A percentile compares a stretch with the other conserved stretches of the same genome.
phyloP scores from a whole-genome alignment of 2,113 vertebrate species.

The Pluvianellus socialis region DNA sequence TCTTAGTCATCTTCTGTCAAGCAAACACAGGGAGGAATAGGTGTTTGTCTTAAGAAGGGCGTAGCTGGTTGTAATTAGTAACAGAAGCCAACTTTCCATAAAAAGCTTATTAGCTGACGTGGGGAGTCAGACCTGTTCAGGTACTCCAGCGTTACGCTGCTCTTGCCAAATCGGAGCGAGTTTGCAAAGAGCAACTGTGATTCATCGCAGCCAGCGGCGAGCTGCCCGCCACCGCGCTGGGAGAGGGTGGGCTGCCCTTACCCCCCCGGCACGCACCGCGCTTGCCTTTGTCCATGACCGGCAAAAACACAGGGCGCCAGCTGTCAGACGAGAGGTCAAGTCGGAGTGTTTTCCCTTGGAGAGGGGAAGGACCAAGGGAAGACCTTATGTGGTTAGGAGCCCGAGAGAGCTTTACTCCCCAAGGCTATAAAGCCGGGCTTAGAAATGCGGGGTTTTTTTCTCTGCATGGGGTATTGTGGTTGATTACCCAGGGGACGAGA shows the following conservation, averaged over 20 bases:
- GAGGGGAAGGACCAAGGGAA: neutral
- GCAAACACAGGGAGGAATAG: neutral
- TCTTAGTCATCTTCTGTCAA: neutral
- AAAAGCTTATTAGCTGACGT: neutral
- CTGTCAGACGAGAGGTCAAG: neutral
- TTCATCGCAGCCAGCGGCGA: neutral
- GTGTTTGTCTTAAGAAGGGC: neutral
- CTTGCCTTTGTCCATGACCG: neutral
- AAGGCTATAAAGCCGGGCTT: neutral
- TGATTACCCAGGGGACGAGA: neutral
- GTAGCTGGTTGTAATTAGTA: neutral
- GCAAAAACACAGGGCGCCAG: rapidly evolving
- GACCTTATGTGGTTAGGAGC: neutral
- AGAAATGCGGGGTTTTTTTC: neutral
- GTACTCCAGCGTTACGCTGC: neutral
- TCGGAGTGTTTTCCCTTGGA: neutral
- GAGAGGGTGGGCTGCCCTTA: neutral
- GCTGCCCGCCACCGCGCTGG: neutral
- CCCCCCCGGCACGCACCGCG: neutral
- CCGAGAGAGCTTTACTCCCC: neutral
- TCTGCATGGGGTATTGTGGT: rapidly evolving
- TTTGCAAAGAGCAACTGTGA: neutral
- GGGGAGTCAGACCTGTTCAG: neutral
- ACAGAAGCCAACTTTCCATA: neutral
- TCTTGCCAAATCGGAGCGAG: neutral